These are phyloP conservation scores for Leptinotarsa peninsularis DNA, from an alignment of 2,888 invertebrate genomes.

Conservation along the genomic window DNA sequence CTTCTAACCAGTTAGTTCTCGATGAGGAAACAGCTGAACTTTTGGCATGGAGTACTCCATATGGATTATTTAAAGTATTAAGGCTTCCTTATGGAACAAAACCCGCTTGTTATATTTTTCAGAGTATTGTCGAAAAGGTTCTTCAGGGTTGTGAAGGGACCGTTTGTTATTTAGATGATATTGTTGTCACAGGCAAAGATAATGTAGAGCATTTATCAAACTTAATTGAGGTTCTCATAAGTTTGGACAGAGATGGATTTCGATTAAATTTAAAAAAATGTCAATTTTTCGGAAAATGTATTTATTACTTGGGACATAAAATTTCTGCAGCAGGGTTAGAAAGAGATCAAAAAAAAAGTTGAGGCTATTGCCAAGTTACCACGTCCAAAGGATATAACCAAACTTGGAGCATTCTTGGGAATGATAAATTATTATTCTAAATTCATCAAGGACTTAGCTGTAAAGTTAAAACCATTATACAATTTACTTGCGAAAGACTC, in stretches of 20 bases:
- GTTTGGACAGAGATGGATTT: slow-evolving; percentile 3
- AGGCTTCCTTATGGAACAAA: no score
- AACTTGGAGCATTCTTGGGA: slow-evolving; percentile 47
- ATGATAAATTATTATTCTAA: slow-evolving; percentile 60
- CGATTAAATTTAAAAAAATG: no score
- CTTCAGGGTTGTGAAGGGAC: slow-evolving; percentile 43
- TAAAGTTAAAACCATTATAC: slow-evolving; percentile 55
- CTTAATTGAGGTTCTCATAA: no score
- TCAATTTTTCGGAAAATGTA: not conserved
- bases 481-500: slow-evolving; percentile 22
- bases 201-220: slow-evolving; percentile 33
- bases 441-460: slow-evolving; percentile 56
- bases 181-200: slow-evolving; percentile 48
- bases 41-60: no score
- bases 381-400: slow-evolving; percentile 34
- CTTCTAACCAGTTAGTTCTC: no score
- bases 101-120: no score
- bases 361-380: slow-evolving; percentile 54
- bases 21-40: no score
- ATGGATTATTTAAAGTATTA: no score
- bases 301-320: not conserved
- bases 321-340: not conserved
- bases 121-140: no score
- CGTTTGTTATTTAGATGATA: slow-evolving; percentile 47
- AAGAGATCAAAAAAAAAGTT: slow-evolving; percentile 43